Evolutionary conservation across 2,797 vertebrate species (phyloP), one percentile per base, ranked within the genome.

Genomic region (Passerculus sandwichensis): DNA sequence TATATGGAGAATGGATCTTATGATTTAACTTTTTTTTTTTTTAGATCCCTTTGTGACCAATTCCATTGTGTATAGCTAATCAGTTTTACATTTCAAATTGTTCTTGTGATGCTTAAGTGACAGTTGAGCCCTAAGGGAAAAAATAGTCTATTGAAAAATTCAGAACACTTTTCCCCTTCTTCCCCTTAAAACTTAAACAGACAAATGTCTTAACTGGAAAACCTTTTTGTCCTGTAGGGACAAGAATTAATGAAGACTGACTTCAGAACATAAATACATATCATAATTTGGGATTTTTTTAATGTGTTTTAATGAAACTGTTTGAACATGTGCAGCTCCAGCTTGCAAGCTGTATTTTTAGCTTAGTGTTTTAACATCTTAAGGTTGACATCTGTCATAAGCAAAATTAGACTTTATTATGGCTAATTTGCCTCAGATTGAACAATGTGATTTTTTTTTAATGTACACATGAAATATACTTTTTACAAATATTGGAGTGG

Each of bases 11-110:
- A 97, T 85, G 95, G 91, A 97, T 97, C 93, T 90, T 96, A 94
- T 7, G 51, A 89, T 91, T 97, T 97, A 92, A 94, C 74, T 38
- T 95, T 76, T 36, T 88, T 88, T 34, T 36, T 94, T 91, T 88
- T 8, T 26, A 75, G 94, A 97, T 95, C 94, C 94, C 97, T 94
- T 96, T 97, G 96, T 98, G 98, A 98, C 97, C 98, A 98, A 98
- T 97, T 96, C 88, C 95, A 96, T 97, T 98, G 88, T 98, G 95
- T 97, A 97, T 97, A 97, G 96, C 97, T 96, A 92, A 97, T 94
- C 90, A 97, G 92, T 97, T 96, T 93, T 97, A 93, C 96, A 97
- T 97, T 97, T 96, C 95, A 97, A 86, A 97, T 97, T 97, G 85
- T 96, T 95, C 91, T 97, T 93, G 88, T 95, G 91, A 97, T 96